phyloP scores from a whole-genome alignment of 2,888 invertebrate species.

The Plagiodera versicolora region DNA sequence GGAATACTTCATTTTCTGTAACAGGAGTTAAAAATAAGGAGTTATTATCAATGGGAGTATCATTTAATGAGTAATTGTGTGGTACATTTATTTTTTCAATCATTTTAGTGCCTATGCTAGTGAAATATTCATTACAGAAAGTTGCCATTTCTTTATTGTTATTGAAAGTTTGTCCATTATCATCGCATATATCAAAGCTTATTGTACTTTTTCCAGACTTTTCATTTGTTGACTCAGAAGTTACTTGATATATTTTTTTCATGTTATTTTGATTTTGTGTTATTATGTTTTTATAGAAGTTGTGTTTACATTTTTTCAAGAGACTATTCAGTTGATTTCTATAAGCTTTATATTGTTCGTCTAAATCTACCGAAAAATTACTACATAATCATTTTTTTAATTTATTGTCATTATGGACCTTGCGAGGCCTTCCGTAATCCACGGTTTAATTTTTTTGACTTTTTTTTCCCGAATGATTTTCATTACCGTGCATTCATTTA shows the following conservation, averaged over 20 bases:
- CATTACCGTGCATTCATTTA: conserved; percentile 9
- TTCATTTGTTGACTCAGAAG: conserved; percentile 13
- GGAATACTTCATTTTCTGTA: conserved; percentile 12
- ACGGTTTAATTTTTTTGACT: conserved; percentile 8
- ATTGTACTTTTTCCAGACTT: conserved; percentile 5
- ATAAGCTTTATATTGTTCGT: neutral
- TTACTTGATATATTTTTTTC: conserved; percentile 14
- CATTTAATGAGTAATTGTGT: conserved; percentile 1
- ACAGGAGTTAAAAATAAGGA: conserved; percentile 5
- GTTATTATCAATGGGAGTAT: conserved; percentile 7
- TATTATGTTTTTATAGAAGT: conserved; percentile 11
- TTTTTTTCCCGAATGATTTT: conserved; percentile 11
- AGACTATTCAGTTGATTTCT: conserved; percentile 1
- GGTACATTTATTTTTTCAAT: conserved; percentile 1
- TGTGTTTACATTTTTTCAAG: conserved; percentile 5
- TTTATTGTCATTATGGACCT: neutral
- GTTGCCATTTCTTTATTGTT: conserved; percentile 12
- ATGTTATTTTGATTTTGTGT: conserved; percentile 7
- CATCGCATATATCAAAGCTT: conserved; percentile 2
- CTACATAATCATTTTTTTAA: neutral
- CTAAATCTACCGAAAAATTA: neutral
- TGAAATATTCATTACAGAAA: conserved; percentile 16
- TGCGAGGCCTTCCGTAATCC: conserved; percentile 9
- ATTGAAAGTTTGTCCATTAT: conserved; percentile 10
- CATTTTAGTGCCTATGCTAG: conserved; percentile 14